Base-by-base conservation (phyloP, 2,888 invertebrate species). In the Tenthredo distinguenda region DNA sequence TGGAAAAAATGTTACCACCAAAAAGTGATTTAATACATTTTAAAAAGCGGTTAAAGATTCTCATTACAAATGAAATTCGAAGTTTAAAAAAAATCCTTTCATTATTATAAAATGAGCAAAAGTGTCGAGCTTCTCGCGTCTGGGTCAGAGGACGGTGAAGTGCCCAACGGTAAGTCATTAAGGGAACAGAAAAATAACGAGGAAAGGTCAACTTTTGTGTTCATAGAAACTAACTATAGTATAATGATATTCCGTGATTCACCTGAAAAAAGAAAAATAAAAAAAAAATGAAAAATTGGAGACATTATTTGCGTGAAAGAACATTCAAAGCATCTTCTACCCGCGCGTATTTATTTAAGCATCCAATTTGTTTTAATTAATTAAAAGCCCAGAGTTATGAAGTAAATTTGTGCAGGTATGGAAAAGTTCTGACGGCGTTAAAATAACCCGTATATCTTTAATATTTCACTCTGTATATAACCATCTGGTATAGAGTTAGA, bases 111-210 rank as follows among this genome's bases (percentile, higher is more conserved):
- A 79, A 93, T 93, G 93, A 93, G 93, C 91, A 93, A 93, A 87
- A 93, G 92, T 89, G 92, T 92, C 86, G 92, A 93, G 88, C 89
- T 93, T 86, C 92, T 93, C 87, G 91, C 92, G 87, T 83, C 83
- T 50, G 92, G 91, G 88, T 89, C 92, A 88, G 92, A 92, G 89
- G 92, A 93, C 89, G 90, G 90, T 88, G 92, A 92, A 88, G 90
- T 87, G 86, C 86, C 88, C 84, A 86, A 86, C 81, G 90, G 92
- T 92, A 87, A 90, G 89, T 88, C 55, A 43, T 79, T 21, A 47
- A 77, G 43, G 43, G 74, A 31, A 21, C 2, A 10, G 40, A 9
- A 15, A 40, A 47, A 47, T 26, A 77, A 55, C 50, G 31, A 77
- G 34, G 31, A 77, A 50, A 77, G 86, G 86, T 55, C 72, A 68